Conservation (phyloP, 1,140 invertebrate genomes). For the Papilio polytes region DNA sequence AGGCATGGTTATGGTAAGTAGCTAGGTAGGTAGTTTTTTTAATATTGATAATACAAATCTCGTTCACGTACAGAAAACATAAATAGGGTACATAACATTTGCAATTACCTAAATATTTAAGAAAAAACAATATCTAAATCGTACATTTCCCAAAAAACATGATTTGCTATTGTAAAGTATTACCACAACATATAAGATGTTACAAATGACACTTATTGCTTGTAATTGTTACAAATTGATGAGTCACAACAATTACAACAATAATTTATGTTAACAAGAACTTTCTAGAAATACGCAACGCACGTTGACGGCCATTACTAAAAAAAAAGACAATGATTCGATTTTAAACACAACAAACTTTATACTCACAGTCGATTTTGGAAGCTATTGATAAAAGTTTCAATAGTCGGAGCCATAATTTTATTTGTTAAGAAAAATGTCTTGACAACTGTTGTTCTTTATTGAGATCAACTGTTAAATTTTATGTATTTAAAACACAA, state of each 20-base stretch:
- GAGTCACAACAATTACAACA: neutral
- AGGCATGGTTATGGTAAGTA: no score
- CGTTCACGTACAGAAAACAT: no score
- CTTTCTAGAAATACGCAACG: constrained; percentile 28
- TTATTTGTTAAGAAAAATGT: constrained; percentile 21
- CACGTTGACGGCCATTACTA: constrained; percentile 2
- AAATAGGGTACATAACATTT: no score
- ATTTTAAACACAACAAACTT: constrained; percentile 38
- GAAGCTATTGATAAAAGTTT: constrained; percentile 77
- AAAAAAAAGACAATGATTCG: neutral
- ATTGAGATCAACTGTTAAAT: neutral
- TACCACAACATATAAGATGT: no score
- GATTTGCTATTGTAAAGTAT: no score
- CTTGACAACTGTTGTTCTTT: neutral
- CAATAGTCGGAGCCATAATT: constrained; percentile 72
- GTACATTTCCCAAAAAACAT: no score
- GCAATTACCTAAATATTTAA: no score
- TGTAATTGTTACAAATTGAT: constrained; percentile 10
- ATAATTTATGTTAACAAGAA: constrained; percentile 2
- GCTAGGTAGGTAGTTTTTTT: no score
- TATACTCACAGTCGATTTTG: constrained; percentile 78
- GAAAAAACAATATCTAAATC: no score
- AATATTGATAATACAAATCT: no score
- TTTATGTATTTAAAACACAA: neutral
- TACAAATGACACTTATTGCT: neutral